A percentile compares a stretch with the other conserved stretches of the same genome.
phyloP scores from a whole-genome alignment of 2,888 invertebrate genomes.

The Cancer borealis region DNA sequence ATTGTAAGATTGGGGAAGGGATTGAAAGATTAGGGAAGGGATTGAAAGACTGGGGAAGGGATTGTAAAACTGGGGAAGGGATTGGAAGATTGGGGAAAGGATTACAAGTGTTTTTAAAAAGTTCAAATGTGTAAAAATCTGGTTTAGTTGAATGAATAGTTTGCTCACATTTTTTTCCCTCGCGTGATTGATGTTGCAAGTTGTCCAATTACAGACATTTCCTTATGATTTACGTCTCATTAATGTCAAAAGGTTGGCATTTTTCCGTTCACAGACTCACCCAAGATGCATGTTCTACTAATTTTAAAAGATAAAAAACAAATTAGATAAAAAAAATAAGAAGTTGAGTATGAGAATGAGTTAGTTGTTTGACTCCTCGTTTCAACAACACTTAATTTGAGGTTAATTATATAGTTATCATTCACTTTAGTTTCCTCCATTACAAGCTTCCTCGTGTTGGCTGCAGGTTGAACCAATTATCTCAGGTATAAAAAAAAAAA shows the following conservation, averaged over 20 bases:
- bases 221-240: background rate
- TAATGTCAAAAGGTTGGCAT: background rate
- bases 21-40: too few relatives aligned
- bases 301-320: too few relatives aligned
- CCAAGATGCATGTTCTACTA: too few relatives aligned
- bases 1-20: too few relatives aligned
- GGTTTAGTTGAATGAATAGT: background rate
- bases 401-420: background rate
- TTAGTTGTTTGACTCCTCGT: background rate
- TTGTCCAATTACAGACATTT: background rate
- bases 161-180: background rate
- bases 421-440: background rate
- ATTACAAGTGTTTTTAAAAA: too few relatives aligned
- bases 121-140: too few relatives aligned
- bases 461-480: background rate
- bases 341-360: background rate
- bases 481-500: background rate
- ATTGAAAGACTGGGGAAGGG: too few relatives aligned
- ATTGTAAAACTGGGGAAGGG: too few relatives aligned
- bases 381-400: background rate
- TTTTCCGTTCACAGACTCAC: background rate
- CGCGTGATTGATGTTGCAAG: background rate
- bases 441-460: background rate
- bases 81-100: too few relatives aligned
- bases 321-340: background rate